Conservation (phyloP, 1,140 invertebrate species). For the Cydia strobilella region DNA sequence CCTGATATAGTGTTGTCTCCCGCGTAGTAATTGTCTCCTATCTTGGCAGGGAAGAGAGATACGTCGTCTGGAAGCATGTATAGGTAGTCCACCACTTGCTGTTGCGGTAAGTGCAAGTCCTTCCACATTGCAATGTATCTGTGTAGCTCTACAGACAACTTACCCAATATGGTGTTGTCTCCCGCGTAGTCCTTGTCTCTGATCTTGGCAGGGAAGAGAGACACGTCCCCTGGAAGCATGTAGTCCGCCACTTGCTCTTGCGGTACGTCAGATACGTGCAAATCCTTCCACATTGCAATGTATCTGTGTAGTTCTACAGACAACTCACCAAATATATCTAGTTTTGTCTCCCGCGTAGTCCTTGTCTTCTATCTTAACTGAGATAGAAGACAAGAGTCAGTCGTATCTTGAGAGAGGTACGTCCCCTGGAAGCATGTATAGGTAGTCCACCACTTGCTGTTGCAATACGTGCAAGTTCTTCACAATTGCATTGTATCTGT, state of each 20-base stretch:
- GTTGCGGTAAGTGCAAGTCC: too few species aligned
- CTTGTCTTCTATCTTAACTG: conserved; percentile 73
- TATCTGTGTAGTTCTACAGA: neutral
- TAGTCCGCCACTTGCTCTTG: conserved; percentile 77
- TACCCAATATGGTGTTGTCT: conserved; percentile 84
- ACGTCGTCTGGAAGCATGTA: too few species aligned
- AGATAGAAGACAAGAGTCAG: too few species aligned
- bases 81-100: too few species aligned
- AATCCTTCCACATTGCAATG: conserved; percentile 67
- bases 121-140: too few species aligned
- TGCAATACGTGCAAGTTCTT: conserved; percentile 75
- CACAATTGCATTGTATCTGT: conserved; percentile 80
- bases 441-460: conserved; percentile 78
- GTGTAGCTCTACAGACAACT: conserved; percentile 64
- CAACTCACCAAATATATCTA: conserved; percentile 82
- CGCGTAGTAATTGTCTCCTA: too few species aligned
- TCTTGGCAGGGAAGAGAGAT: too few species aligned
- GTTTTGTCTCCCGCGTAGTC: conserved; percentile 83
- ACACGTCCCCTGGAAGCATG: conserved; percentile 79
- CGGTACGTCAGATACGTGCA: conserved; percentile 79
- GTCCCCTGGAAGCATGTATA: conserved; percentile 77
- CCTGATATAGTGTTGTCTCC: too few species aligned
- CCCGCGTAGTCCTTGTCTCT: conserved; percentile 81
- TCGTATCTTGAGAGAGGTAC: conserved; percentile 83
- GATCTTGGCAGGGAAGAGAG: conserved; percentile 81